Evolutionary conservation across 2,797 vertebrate species (phyloP).

Genomic region (Oreochromis grahami): DNA sequence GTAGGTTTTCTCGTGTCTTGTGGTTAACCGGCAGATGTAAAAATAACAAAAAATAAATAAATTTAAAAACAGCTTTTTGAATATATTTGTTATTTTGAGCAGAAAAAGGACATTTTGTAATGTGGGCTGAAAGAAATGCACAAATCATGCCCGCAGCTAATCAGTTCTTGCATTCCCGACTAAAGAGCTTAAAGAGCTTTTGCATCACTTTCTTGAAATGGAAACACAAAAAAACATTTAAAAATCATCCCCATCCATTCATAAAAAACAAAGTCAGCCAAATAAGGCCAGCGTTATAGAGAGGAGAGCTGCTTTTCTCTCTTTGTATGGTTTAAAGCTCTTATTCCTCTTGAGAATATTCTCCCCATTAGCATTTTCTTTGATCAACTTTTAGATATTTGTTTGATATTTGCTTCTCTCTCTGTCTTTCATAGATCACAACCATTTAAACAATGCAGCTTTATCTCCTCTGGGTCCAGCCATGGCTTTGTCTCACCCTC

Average conservation of each 20-base stretch:
- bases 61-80: neutral
- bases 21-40: neutral
- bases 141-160: neutral
- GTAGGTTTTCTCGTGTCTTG: neutral
- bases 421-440: conserved; percentile 76
- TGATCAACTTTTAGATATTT: neutral
- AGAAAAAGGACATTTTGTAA: neutral
- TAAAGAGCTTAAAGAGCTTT: neutral
- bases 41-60: neutral
- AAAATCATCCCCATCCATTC: neutral
- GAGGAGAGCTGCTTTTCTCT: neutral
- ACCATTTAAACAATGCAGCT: conserved; percentile 82
- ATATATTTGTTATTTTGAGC: neutral
- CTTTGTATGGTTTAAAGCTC: neutral
- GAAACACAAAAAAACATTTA: neutral
- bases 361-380: neutral
- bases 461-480: conserved; percentile 72
- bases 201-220: neutral
- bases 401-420: neutral
- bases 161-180: neutral
- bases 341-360: neutral
- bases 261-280: neutral
- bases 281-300: neutral
- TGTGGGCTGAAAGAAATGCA: neutral
- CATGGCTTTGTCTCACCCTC: conserved; percentile 79